Percentiles rank a stretch among this genome's conserved stretches.
Conservation (phyloP, 2,113 vertebrate genomes). For the Onychorhynchus coronatus region DNA sequence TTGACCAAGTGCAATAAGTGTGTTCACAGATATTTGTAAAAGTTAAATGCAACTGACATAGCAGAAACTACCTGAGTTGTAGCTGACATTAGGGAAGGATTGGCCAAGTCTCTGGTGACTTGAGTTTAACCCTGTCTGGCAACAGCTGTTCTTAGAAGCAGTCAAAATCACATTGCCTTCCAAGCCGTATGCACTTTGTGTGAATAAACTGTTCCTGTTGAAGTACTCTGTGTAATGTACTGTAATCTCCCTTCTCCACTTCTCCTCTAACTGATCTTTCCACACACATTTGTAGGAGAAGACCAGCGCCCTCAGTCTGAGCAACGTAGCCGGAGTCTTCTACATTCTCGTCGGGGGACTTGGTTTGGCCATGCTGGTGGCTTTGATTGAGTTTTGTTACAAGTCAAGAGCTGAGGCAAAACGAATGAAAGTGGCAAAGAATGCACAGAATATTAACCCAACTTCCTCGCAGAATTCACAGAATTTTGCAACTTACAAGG, state of each 20-base stretch:
- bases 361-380: slow-evolving; percentile 99
- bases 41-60: slow-evolving; percentile 68
- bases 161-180: slow-evolving; percentile 50
- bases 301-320: slow-evolving; percentile 99
- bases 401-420: slow-evolving; percentile 99
- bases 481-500: slow-evolving; percentile 99
- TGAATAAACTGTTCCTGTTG: slow-evolving; percentile 61
- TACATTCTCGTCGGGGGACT: slow-evolving; percentile 99
- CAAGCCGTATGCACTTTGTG: slow-evolving; percentile 52
- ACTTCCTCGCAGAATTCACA: slow-evolving; percentile 99
- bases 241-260: slow-evolving; percentile 55
- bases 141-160: slow-evolving; percentile 38
- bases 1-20: neutral
- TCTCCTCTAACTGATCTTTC: slow-evolving; percentile 79
- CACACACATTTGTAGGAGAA: slow-evolving; percentile 92
- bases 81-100: slow-evolving; percentile 23
- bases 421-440: slow-evolving; percentile 99
- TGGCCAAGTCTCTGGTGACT: slow-evolving; percentile 30
- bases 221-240: slow-evolving; percentile 65
- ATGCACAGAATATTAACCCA: slow-evolving; percentile 99
- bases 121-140: slow-evolving; percentile 33
- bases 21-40: neutral
- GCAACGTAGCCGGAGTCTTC: slow-evolving; percentile 99
- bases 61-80: slow-evolving; percentile 41
- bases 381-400: slow-evolving; percentile 99